These are phyloP conservation scores for Platyscapa corneri DNA, from an alignment of 1,140 invertebrate genomes.

Conservation along the genomic window DNA sequence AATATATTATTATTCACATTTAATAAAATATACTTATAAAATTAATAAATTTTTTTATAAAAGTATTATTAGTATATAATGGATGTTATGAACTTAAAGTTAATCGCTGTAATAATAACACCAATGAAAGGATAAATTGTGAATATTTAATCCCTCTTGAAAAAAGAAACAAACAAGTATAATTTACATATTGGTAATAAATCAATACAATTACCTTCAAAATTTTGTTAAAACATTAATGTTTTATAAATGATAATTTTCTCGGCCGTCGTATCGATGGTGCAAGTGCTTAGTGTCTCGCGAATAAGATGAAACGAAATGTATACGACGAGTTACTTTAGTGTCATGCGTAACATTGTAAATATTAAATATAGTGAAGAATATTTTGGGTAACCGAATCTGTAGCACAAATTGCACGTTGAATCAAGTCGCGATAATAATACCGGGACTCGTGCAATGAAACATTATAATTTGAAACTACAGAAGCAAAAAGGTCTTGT, in stretches of 20 bases:
- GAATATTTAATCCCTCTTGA: constrained; percentile 24
- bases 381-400: neutral
- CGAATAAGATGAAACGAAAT: constrained; percentile 62
- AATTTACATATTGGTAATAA: neutral
- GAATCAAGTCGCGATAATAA: constrained; percentile 24
- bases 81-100: neutral
- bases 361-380: constrained; percentile 60
- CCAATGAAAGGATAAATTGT: neutral
- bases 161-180: constrained; percentile 18
- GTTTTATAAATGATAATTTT: constrained; percentile 25
- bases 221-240: constrained; percentile 20
- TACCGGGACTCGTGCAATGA: constrained; percentile 50
- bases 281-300: constrained; percentile 30
- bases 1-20: neutral
- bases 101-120: neutral
- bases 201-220: constrained; percentile 1
- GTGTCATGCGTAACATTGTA: constrained; percentile 66
- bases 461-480: neutral
- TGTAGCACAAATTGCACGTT: neutral
- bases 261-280: constrained; percentile 31
- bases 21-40: neutral
- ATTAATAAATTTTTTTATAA: neutral
- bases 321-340: constrained; percentile 72
- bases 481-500: neutral
- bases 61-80: neutral